Evolutionary conservation across 2,797 vertebrate genomes (phyloP).

Genomic region (Atherinosoma microstoma): DNA sequence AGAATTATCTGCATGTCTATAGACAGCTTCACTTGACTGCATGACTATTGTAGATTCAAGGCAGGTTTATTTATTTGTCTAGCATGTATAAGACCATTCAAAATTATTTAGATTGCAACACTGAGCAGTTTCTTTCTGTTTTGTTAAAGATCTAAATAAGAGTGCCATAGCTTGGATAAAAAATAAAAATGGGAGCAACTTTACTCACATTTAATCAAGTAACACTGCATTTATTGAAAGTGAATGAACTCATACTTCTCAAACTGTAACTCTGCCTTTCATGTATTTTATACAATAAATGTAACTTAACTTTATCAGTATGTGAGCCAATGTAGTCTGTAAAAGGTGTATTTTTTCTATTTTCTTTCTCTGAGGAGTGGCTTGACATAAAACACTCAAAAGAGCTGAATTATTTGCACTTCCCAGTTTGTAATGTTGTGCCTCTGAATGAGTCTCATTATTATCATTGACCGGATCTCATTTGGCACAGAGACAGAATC

Average conservation of each 20-base stretch:
- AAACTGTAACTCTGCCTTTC: neutral
- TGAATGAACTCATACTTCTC: too few species aligned
- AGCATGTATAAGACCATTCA: neutral
- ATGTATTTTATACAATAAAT: neutral
- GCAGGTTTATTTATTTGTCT: neutral
- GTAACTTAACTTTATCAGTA: neutral
- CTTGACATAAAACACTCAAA: slow-evolving; percentile 24
- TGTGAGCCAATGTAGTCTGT: slow-evolving; percentile 13
- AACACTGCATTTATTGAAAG: neutral
- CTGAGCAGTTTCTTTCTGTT: neutral
- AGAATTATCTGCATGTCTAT: neutral
- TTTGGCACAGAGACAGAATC: slow-evolving; percentile 14
- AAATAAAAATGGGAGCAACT: neutral
- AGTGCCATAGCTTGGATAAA: neutral
- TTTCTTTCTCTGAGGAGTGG: neutral
- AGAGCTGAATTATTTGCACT: slow-evolving; percentile 29
- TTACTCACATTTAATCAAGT: neutral
- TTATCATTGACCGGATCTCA: slow-evolving; percentile 41
- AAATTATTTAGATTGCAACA: neutral
- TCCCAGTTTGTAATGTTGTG: slow-evolving; percentile 19
- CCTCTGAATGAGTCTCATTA: slow-evolving; percentile 33
- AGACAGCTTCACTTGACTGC: neutral
- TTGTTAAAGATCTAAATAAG: neutral
- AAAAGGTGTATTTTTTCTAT: slow-evolving; percentile 4
- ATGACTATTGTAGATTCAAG: neutral